These are phyloP conservation scores for Solenopsis fugax DNA, from an alignment of 1,140 invertebrate species.

Conservation along the genomic window DNA sequence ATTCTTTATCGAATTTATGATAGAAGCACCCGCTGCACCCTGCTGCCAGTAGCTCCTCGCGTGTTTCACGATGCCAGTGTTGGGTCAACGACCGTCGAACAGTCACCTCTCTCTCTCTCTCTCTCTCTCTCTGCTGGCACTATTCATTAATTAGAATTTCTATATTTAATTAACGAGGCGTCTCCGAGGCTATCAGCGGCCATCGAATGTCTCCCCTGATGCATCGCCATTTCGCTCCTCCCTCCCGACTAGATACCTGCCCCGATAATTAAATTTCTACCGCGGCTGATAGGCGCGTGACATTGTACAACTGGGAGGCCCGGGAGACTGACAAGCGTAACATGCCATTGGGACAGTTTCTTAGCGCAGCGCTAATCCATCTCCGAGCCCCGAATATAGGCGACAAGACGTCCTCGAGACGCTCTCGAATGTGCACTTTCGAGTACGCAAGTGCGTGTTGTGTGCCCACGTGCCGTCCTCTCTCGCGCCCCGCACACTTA, in stretches of 20 bases:
- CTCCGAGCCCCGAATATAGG: conserved; percentile 19
- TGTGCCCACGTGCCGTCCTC: neutral
- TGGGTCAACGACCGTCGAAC: conserved; percentile 69
- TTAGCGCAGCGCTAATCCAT: conserved; percentile 54
- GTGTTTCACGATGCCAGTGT: conserved; percentile 56
- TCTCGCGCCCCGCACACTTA: neutral
- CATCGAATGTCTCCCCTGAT: conserved; percentile 59
- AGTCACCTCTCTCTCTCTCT: conserved; percentile 38
- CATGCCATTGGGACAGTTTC: conserved; percentile 31
- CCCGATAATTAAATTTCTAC: conserved; percentile 56
- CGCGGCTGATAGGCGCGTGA: conserved; percentile 33
- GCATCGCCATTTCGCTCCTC: conserved; percentile 38
- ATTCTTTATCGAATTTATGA: neutral
- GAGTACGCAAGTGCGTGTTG: conserved; percentile 58
- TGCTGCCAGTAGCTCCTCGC: conserved; percentile 24
- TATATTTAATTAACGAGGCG: conserved; percentile 72
- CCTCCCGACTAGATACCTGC: conserved; percentile 7
- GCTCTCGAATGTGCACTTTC: conserved; percentile 52
- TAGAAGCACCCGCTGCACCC: neutral
- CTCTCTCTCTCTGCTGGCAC: conserved; percentile 11
- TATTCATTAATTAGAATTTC: conserved; percentile 69
- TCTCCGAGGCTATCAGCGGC: conserved; percentile 66
- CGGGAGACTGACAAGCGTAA: conserved; percentile 43
- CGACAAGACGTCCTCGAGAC: conserved; percentile 30
- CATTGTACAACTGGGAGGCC: conserved; percentile 20